phyloP scores from a whole-genome alignment of 2,888 invertebrate genomes.

The Dinocampus coccinellae region DNA sequence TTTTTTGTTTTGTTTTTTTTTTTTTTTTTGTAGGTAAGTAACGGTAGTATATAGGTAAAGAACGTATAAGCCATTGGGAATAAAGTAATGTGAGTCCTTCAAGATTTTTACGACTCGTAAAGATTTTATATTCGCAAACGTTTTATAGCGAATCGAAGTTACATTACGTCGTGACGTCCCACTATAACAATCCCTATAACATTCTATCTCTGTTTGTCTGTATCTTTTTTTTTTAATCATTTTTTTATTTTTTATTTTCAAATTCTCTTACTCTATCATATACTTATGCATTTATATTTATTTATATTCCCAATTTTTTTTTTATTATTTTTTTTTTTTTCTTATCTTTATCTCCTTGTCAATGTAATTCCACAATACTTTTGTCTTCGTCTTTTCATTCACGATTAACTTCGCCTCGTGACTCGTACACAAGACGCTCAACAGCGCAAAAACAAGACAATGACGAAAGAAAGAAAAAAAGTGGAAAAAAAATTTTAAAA shows the following conservation, averaged over 20 bases:
- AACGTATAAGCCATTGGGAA: slow-evolving; percentile 24
- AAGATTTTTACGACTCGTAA: slow-evolving; percentile 44
- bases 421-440: neutral
- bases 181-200: slow-evolving; percentile 4
- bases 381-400: neutral
- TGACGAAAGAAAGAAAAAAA: neutral
- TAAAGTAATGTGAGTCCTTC: slow-evolving; percentile 36
- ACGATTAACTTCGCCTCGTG: neutral
- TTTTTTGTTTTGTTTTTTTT: slow-evolving; percentile 24
- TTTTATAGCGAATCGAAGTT: slow-evolving; percentile 21
- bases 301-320: neutral
- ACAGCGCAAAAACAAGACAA: neutral
- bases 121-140: slow-evolving; percentile 41
- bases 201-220: slow-evolving; percentile 5
- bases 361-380: neutral
- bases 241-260: slow-evolving; percentile 15
- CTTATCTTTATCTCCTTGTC: neutral
- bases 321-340: neutral
- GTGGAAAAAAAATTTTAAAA: neutral
- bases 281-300: neutral
- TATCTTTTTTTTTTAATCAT: no score
- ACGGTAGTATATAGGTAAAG: slow-evolving; percentile 23
- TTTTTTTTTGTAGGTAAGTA: slow-evolving; percentile 33
- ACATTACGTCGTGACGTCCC: slow-evolving; percentile 26
- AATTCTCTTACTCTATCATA: slow-evolving; percentile 20